These are phyloP conservation scores for Blera fallax DNA, from an alignment of 2,888 invertebrate species.

Conservation along the genomic window DNA sequence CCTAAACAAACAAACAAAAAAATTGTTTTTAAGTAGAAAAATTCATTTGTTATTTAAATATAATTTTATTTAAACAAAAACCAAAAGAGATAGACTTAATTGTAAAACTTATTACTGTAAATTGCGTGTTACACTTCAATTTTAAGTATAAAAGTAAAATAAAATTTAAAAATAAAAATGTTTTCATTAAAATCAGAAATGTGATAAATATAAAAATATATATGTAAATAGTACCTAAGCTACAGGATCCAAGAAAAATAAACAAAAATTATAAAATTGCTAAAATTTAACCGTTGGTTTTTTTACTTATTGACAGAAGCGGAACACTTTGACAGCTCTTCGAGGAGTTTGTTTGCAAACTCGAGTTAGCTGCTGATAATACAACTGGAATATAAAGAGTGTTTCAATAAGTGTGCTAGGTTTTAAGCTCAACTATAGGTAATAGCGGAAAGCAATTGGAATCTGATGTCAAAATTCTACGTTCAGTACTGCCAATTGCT, in stretches of 20 bases:
- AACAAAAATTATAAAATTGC: slow-evolving; percentile 33
- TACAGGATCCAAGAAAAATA: slow-evolving; percentile 53
- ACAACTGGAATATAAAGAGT: no score
- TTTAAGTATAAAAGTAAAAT: slow-evolving; percentile 19
- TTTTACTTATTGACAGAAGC: not conserved
- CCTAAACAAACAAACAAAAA: no score
- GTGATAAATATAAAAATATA: slow-evolving; percentile 60
- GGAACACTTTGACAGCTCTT: not conserved
- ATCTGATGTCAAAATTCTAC: no score
- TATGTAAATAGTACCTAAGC: slow-evolving; percentile 63
- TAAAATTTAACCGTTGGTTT: not conserved
- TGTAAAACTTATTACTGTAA: slow-evolving; percentile 43
- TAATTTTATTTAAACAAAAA: slow-evolving; percentile 21
- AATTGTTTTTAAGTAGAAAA: slow-evolving; percentile 58
- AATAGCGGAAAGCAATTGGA: no score
- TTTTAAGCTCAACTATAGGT: no score
- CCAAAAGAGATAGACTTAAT: slow-evolving; percentile 13
- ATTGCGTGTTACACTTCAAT: slow-evolving; percentile 51
- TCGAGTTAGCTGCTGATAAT: no score
- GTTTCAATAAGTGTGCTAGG: no score
- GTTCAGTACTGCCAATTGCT: no score
- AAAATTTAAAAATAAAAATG: slow-evolving; percentile 16
- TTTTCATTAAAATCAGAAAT: slow-evolving; percentile 69
- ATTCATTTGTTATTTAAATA: slow-evolving; percentile 49
- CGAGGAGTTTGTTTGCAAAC: not conserved